A percentile compares a stretch with the other conserved stretches of the same genome.
These are phyloP conservation scores for Indicator indicator DNA, from an alignment of 2,113 vertebrate species.

Conservation along the genomic window DNA sequence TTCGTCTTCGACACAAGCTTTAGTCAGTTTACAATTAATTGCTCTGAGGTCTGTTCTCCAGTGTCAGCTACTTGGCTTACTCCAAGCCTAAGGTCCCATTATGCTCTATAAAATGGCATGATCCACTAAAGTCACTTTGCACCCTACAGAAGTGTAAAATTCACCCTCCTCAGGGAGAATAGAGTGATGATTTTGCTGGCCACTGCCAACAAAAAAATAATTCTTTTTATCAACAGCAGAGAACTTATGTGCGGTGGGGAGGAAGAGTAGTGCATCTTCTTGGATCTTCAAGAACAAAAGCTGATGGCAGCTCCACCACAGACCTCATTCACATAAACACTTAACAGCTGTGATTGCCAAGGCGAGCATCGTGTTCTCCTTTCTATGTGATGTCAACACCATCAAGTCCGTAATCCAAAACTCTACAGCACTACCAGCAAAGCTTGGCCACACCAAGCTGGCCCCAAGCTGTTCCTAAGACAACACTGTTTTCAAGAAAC, in stretches of 20 bases:
- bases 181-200: not conserved
- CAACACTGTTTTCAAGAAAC: not conserved
- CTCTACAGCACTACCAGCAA: not conserved
- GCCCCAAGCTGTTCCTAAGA: not conserved
- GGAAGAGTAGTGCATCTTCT: not conserved
- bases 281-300: not conserved
- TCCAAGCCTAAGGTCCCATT: not conserved
- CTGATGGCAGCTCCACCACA: fast-evolving
- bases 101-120: not conserved
- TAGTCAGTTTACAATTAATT: conserved; percentile 13
- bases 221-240: not conserved
- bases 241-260: not conserved
- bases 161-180: not conserved
- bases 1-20: not conserved
- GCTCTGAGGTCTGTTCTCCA: not conserved
- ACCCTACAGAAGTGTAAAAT: not conserved
- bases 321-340: not conserved
- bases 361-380: not conserved
- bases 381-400: not conserved
- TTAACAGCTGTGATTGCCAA: not conserved
- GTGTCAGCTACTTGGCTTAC: not conserved
- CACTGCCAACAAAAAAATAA: not conserved
- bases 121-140: not conserved
- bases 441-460: not conserved
- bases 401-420: not conserved